Conservation (phyloP, 1,140 invertebrate species). For the Ridgeia piscesae region DNA sequence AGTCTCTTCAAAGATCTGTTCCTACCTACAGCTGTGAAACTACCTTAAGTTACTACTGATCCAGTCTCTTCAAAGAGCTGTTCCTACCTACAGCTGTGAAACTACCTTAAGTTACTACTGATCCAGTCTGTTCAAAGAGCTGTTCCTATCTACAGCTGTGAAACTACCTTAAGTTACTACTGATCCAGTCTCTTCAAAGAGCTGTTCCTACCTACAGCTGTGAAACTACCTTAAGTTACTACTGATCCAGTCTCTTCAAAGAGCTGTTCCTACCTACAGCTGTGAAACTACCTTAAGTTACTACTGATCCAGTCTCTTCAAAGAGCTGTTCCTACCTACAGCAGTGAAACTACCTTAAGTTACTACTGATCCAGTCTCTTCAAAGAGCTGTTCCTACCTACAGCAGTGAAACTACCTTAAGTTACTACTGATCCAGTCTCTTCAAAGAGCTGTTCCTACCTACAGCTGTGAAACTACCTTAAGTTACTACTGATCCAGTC, state of each 20-base stretch:
- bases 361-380: too few species aligned
- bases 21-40: not conserved
- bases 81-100: not conserved
- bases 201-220: not conserved
- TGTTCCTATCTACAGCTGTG: not conserved
- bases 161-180: not conserved
- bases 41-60: not conserved
- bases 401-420: not conserved
- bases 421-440: too few species aligned
- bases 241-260: too few species aligned
- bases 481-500: too few species aligned
- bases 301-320: too few species aligned
- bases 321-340: not conserved
- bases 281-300: not conserved
- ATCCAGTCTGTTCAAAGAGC: too few species aligned
- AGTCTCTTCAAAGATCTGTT: not conserved
- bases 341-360: not conserved
- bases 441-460: not conserved
- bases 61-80: too few species aligned
- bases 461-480: not conserved
- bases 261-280: not conserved
- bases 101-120: not conserved
- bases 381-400: not conserved
- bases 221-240: not conserved
- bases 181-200: too few species aligned